Percentiles rank a stretch among this genome's conserved stretches.
Conservation (phyloP, 2,797 vertebrate species). For the Eulemur rubriventer region DNA sequence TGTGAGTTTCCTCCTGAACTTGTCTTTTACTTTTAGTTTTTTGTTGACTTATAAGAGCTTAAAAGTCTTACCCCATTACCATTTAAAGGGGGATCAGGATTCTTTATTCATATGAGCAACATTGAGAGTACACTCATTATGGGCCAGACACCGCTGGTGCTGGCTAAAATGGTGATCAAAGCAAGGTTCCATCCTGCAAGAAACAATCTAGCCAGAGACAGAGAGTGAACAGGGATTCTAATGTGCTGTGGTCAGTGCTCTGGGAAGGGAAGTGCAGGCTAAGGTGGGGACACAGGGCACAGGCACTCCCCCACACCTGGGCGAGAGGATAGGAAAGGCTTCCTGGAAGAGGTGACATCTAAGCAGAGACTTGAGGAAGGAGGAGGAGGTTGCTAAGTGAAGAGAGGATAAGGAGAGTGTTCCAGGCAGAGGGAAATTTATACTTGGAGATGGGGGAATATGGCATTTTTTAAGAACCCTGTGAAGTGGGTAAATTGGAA, state of each 20-base stretch:
- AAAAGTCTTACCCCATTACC: background rate
- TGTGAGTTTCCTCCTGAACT: background rate
- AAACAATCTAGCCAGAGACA: background rate
- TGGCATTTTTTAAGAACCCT: background rate
- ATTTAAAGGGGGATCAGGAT: background rate
- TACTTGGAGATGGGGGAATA: background rate
- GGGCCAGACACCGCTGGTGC: background rate
- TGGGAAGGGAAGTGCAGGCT: background rate
- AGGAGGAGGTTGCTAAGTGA: background rate
- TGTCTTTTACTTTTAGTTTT: conserved; percentile 29
- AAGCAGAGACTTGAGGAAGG: background rate
- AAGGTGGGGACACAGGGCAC: background rate
- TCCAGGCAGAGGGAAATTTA: background rate
- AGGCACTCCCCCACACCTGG: background rate
- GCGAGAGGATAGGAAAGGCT: background rate
- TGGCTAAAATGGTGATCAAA: background rate
- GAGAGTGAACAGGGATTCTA: conserved; percentile 24
- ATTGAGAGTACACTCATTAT: background rate
- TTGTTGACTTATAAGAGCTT: background rate
- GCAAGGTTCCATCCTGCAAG: background rate
- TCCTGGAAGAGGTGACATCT: background rate
- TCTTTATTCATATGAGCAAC: background rate
- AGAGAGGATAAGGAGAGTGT: background rate
- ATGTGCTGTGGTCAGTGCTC: background rate
- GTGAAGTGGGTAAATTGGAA: background rate